Conservation (phyloP, 2,888 invertebrate genomes). For the Herminia tarsipennalis region DNA sequence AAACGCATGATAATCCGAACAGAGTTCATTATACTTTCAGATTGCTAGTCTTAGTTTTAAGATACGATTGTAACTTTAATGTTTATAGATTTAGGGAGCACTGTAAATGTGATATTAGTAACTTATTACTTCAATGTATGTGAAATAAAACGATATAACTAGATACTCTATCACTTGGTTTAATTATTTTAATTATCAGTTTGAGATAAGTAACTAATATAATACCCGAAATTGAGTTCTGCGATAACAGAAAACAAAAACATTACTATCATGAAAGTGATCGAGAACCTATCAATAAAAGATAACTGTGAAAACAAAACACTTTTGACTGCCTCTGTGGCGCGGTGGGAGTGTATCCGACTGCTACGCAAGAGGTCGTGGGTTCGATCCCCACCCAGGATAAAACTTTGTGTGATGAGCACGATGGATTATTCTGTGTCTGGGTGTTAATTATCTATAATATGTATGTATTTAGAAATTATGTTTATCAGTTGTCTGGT, state of each 20-base stretch:
- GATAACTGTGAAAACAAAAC: no score
- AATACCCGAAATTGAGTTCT: no score
- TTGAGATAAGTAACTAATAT: no score
- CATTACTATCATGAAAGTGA: constrained; percentile 14
- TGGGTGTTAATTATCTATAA: no score
- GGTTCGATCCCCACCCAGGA: no score
- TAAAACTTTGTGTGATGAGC: no score
- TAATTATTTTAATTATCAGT: constrained; percentile 14
- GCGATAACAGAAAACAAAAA: constrained; percentile 12
- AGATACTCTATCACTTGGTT: constrained; percentile 36
- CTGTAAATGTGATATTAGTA: constrained; percentile 83
- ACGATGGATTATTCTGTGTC: no score
- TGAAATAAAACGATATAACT: constrained; percentile 60
- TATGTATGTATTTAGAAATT: no score
- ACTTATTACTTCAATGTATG: constrained; percentile 67
- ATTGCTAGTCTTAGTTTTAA: constrained; percentile 81
- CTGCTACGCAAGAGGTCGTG: no score
- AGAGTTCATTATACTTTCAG: constrained; percentile 69
- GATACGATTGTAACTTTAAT: constrained; percentile 53
- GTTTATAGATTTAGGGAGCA: constrained; percentile 63
- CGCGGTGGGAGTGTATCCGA: no score
- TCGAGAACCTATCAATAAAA: background rate
- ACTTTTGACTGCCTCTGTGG: no score
- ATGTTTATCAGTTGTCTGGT: no score
- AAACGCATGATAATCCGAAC: constrained; percentile 72